These are phyloP conservation scores for Sturnus vulgaris DNA, from an alignment of 2,113 vertebrate genomes.

Conservation along the genomic window DNA sequence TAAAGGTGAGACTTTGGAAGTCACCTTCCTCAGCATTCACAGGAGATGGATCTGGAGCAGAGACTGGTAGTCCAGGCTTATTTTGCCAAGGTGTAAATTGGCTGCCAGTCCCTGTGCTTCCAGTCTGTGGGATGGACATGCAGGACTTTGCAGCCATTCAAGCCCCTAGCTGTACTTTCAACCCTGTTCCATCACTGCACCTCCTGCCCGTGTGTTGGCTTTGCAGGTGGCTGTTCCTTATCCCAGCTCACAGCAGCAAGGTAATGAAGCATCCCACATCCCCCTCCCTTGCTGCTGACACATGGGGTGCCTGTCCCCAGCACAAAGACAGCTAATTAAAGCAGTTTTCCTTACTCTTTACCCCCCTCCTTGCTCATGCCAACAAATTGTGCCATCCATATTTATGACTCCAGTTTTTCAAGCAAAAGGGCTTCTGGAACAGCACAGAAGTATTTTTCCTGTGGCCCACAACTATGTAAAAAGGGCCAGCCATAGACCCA, in stretches of 20 bases:
- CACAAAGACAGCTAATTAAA: not conserved
- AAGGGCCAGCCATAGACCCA: not conserved
- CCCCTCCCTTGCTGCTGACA: accelerated
- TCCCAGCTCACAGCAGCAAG: not conserved
- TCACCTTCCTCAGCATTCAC: not conserved
- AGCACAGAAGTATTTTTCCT: not conserved
- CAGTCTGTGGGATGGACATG: not conserved
- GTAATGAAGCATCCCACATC: not conserved
- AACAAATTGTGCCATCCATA: not conserved
- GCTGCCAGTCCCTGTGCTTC: accelerated
- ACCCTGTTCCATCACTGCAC: not conserved
- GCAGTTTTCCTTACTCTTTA: not conserved
- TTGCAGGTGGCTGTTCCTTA: not conserved
- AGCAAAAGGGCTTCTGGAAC: not conserved
- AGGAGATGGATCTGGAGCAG: accelerated
- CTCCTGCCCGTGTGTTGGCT: not conserved
- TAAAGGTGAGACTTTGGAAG: not conserved
- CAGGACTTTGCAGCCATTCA: not conserved
- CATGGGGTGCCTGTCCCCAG: not conserved
- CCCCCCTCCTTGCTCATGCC: not conserved
- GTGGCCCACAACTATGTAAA: not conserved
- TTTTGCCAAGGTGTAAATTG: not conserved
- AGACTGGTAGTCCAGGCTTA: not conserved
- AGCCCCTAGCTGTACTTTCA: not conserved
- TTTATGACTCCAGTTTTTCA: not conserved